Conservation (phyloP, 2,888 invertebrate genomes). For the Cotesia congregata region DNA sequence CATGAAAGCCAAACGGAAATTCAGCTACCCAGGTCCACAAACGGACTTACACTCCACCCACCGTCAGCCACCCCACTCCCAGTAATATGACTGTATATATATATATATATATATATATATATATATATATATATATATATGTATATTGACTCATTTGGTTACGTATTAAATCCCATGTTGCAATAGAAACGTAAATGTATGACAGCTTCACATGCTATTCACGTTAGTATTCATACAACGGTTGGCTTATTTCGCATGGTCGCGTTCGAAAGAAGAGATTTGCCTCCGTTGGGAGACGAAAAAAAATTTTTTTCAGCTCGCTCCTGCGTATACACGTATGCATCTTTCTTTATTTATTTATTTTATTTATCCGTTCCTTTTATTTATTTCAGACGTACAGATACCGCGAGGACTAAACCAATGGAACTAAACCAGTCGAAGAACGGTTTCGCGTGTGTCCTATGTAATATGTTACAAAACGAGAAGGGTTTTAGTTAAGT, state of each 20-base stretch:
- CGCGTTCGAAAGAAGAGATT: constrained; percentile 68
- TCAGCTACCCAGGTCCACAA: constrained; percentile 10
- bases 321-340: constrained; percentile 40
- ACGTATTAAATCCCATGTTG: constrained; percentile 43
- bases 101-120: neutral
- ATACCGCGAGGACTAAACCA: constrained; percentile 21
- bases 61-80: neutral
- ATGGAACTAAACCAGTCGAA: neutral
- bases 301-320: constrained; percentile 40
- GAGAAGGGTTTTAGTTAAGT: constrained; percentile 56
- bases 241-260: constrained; percentile 70
- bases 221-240: constrained; percentile 67
- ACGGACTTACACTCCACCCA: neutral
- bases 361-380: constrained; percentile 13
- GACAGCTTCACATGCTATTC: constrained; percentile 57
- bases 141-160: constrained; percentile 30
- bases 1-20: constrained; percentile 28
- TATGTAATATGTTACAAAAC: constrained; percentile 15
- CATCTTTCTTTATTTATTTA: constrained; percentile 17
- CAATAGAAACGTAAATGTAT: constrained; percentile 50
- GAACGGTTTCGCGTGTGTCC: neutral
- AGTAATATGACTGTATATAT: neutral
- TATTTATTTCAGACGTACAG: constrained; percentile 21
- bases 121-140: constrained; percentile 5
- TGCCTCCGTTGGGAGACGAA: constrained; percentile 63